Percentiles rank a stretch among this genome's conserved stretches.
These are phyloP conservation scores for Sturnus vulgaris DNA, from an alignment of 2,113 vertebrate genomes.

Conservation along the genomic window DNA sequence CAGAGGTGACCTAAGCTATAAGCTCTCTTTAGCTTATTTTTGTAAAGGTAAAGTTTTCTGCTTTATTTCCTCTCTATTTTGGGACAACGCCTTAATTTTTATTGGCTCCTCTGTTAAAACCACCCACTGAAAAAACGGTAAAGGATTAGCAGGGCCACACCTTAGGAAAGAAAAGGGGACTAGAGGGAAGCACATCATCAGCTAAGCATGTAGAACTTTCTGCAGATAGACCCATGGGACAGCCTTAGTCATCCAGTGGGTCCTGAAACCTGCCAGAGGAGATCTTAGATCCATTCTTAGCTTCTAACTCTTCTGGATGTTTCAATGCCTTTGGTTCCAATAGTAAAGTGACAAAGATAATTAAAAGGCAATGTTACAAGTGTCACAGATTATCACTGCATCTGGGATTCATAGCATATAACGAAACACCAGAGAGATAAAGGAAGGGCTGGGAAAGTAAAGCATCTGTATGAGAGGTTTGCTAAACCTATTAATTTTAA, in stretches of 20 bases:
- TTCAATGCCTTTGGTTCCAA: not conserved
- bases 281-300: not conserved
- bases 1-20: not conserved
- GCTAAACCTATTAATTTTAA: not conserved
- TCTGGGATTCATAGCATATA: not conserved
- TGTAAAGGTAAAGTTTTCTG: not conserved
- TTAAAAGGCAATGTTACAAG: not conserved
- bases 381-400: not conserved
- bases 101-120: not conserved
- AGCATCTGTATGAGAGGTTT: not conserved
- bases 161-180: not conserved
- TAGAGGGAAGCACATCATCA: not conserved
- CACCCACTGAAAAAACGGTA: not conserved
- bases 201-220: not conserved
- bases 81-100: not conserved
- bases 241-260: not conserved
- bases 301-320: not conserved
- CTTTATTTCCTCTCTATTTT: not conserved
- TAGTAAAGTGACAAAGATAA: not conserved
- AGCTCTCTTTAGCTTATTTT: not conserved
- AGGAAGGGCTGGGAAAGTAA: not conserved
- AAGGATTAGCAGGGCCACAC: not conserved
- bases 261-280: not conserved
- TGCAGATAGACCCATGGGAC: not conserved
- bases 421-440: rapidly evolving